A percentile compares a stretch with the other conserved stretches of the same genome.
These are phyloP conservation scores for Latrodectus elegans DNA, from an alignment of 2,888 invertebrate species.

Conservation along the genomic window DNA sequence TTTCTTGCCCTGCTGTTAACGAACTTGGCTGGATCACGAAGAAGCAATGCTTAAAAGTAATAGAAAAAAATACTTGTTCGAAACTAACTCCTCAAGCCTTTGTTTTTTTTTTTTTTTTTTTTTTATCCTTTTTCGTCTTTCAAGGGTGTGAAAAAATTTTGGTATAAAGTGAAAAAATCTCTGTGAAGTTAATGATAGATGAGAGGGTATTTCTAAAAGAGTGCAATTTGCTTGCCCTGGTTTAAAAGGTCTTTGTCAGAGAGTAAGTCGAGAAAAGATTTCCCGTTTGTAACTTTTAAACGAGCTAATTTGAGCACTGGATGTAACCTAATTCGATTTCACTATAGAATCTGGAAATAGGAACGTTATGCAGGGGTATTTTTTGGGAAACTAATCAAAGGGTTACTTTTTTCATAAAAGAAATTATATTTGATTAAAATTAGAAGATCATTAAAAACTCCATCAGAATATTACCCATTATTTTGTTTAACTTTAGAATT, in stretches of 20 bases:
- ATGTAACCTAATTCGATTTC: too few relatives aligned
- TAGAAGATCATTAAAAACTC: too few relatives aligned
- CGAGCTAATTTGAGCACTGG: slow-evolving; percentile 19
- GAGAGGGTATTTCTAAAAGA: slow-evolving; percentile 37
- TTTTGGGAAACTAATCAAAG: too few relatives aligned
- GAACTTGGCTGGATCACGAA: slow-evolving; percentile 36
- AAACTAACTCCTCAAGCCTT: slow-evolving; percentile 23
- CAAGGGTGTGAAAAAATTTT: slow-evolving; percentile 14
- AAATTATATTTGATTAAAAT: too few relatives aligned
- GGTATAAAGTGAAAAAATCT: slow-evolving; percentile 36
- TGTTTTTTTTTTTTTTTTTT: slow-evolving; percentile 22
- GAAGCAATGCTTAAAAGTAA: slow-evolving; percentile 6
- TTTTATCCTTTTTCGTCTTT: background rate
- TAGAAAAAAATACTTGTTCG: slow-evolving; percentile 24
- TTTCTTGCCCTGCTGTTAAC: slow-evolving; percentile 51
- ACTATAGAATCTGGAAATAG: too few relatives aligned
- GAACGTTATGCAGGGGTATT: too few relatives aligned
- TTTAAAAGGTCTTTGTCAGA: slow-evolving; percentile 18
- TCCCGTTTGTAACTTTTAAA: slow-evolving; percentile 31
- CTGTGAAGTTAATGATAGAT: slow-evolving; percentile 60
- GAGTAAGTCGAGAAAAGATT: slow-evolving; percentile 26
- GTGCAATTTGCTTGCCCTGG: slow-evolving; percentile 52
- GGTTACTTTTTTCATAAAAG: too few relatives aligned
- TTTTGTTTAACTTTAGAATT: too few relatives aligned
- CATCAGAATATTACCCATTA: too few relatives aligned